phyloP scores from a whole-genome alignment of 2,888 invertebrate species.

The Keiferia lycopersicella region DNA sequence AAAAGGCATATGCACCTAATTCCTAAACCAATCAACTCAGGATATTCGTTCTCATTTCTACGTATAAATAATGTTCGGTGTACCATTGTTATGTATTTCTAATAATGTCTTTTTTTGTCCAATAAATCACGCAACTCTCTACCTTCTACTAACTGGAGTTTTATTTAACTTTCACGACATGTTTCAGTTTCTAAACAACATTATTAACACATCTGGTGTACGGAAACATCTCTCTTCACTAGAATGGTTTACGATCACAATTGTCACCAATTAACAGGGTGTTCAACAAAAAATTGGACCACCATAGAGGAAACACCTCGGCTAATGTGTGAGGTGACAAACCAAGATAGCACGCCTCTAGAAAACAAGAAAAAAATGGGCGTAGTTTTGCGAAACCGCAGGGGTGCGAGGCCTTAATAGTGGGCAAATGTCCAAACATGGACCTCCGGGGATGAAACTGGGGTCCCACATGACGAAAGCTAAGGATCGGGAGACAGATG shows the following conservation, averaged over 20 bases:
- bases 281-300: conserved; percentile 65
- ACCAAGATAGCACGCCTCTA: conserved; percentile 51
- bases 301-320: conserved; percentile 73
- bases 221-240: conserved; percentile 75
- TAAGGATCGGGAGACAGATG: conserved; percentile 19
- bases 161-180: conserved; percentile 1
- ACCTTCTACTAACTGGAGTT: not conserved
- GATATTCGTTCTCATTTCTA: not conserved
- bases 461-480: conserved; percentile 45
- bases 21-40: too few species aligned
- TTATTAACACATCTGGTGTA: conserved; percentile 62
- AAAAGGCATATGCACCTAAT: not conserved
- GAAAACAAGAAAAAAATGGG: conserved; percentile 48
- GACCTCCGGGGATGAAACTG: conserved; percentile 53
- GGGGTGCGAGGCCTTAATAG: conserved; percentile 62
- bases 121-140: not conserved
- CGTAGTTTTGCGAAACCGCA: conserved; percentile 62
- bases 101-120: not conserved
- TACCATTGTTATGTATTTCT: too few species aligned
- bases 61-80: not conserved
- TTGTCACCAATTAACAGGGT: conserved; percentile 77
- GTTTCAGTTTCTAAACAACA: conserved; percentile 34
- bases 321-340: conserved; percentile 78
- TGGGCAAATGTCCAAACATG: conserved; percentile 67
- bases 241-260: conserved; percentile 68